These are phyloP conservation scores for Ictalurus punctatus DNA, from an alignment of 2,113 vertebrate species.

Conservation along the genomic window DNA sequence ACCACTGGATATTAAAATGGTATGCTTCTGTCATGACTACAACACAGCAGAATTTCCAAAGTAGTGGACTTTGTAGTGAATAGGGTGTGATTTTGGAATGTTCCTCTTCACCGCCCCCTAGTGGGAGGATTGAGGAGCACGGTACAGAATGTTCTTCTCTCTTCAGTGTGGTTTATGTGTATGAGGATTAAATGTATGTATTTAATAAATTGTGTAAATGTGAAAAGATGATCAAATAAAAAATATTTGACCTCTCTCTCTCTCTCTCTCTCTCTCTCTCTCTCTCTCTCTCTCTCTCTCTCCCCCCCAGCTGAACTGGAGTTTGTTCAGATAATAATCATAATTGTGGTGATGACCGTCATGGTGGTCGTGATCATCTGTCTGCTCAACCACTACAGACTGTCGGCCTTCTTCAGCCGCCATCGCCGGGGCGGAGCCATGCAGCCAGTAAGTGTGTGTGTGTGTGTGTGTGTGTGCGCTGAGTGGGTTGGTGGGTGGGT, in stretches of 20 bases:
- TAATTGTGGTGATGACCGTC: constrained; percentile 96
- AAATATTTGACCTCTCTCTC: not conserved
- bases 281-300: constrained; percentile 29
- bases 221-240: not conserved
- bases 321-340: constrained; percentile 95
- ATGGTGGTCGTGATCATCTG: constrained; percentile 98
- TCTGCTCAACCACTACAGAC: constrained; percentile 96
- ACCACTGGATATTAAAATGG: not conserved
- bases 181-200: not conserved
- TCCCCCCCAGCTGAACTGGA: constrained; percentile 89
- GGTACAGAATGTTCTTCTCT: not conserved
- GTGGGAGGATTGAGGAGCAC: constrained; percentile 25
- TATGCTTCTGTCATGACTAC: not conserved
- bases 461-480: constrained; percentile 33
- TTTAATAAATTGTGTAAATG: not conserved
- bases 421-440: constrained; percentile 83
- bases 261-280: constrained; percentile 19
- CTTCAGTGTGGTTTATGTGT: not conserved
- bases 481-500: constrained; percentile 28
- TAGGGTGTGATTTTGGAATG: not conserved
- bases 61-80: not conserved
- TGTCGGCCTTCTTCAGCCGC: constrained; percentile 89
- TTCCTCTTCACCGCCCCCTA: constrained; percentile 6
- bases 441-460: constrained; percentile 80
- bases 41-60: not conserved